A percentile compares a stretch with the other conserved stretches of the same genome.
These are phyloP conservation scores for Montipora capitata DNA, from an alignment of 92 coral and sea anemone species.

Conservation along the genomic window DNA sequence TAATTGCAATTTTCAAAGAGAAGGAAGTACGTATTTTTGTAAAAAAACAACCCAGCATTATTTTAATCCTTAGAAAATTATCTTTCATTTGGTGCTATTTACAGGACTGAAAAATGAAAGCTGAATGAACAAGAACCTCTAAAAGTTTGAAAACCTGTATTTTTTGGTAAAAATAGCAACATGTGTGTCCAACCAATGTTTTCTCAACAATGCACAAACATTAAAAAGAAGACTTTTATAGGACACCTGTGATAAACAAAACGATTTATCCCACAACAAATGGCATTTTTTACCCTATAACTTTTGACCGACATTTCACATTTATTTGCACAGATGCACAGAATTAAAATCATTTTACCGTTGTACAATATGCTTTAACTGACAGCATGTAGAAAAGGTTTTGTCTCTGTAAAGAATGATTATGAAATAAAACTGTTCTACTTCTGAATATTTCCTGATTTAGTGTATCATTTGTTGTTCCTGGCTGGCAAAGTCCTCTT, in stretches of 20 bases:
- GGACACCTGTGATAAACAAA: constrained; percentile 11
- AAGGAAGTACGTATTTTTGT: constrained; percentile 3
- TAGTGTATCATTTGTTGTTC: background rate
- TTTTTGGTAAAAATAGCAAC: constrained; percentile 10
- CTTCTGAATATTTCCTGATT: background rate
- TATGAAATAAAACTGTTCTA: constrained; percentile 10
- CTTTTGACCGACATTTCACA: background rate
- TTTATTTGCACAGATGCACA: background rate
- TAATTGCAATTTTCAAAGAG: constrained; percentile 16
- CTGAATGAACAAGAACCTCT: constrained; percentile 13
- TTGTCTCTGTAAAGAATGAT: constrained; percentile 4
- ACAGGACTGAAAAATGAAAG: constrained; percentile 2
- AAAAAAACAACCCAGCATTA: constrained; percentile 10
- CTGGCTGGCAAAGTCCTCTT: too few species aligned
- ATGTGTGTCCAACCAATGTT: background rate
- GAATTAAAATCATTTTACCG: background rate
- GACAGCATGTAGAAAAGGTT: background rate
- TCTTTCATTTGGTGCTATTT: constrained; percentile 8
- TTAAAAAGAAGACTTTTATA: background rate
- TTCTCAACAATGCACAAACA: background rate
- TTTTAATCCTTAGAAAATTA: background rate
- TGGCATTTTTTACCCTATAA: constrained; percentile 5
- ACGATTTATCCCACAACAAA: constrained; percentile 21
- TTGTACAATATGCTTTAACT: background rate
- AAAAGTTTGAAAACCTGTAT: background rate